These are phyloP conservation scores for Alviniconcha strummeri DNA, from an alignment of 2,888 invertebrate species.

Conservation along the genomic window DNA sequence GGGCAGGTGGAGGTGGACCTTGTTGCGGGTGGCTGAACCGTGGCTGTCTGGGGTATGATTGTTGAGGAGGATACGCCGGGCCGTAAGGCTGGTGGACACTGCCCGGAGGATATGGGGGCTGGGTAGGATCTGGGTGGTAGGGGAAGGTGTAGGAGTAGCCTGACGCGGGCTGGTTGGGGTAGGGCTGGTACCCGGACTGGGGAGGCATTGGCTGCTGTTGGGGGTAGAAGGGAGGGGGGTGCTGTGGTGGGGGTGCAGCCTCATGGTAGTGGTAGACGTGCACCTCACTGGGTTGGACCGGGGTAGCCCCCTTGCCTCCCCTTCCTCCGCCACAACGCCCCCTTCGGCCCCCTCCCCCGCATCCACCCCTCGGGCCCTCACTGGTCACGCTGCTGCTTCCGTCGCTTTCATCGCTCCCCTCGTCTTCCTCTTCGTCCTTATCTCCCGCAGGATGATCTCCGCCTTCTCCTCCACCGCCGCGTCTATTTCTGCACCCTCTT, in stretches of 20 bases:
- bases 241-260: neutral
- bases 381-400: neutral
- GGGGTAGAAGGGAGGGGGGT: neutral
- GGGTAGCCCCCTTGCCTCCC: neutral
- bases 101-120: neutral
- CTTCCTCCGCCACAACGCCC: neutral
- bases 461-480: neutral
- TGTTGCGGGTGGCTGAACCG: neutral
- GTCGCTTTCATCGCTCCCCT: slow-evolving; percentile 5
- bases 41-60: neutral
- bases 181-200: neutral
- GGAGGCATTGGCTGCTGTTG: neutral
- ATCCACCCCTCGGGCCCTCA: neutral
- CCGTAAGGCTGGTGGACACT: neutral
- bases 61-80: neutral
- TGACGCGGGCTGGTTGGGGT: neutral
- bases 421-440: neutral
- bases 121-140: neutral
- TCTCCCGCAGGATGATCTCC: neutral
- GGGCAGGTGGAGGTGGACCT: neutral
- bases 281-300: neutral
- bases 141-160: neutral
- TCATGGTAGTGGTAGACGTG: neutral
- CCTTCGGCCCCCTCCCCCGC: neutral
- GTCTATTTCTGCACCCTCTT: neutral